Evolutionary conservation across 2,888 invertebrate species (phyloP), one percentile per base, ranked within the genome.

Genomic region (Rutpela maculata): DNA sequence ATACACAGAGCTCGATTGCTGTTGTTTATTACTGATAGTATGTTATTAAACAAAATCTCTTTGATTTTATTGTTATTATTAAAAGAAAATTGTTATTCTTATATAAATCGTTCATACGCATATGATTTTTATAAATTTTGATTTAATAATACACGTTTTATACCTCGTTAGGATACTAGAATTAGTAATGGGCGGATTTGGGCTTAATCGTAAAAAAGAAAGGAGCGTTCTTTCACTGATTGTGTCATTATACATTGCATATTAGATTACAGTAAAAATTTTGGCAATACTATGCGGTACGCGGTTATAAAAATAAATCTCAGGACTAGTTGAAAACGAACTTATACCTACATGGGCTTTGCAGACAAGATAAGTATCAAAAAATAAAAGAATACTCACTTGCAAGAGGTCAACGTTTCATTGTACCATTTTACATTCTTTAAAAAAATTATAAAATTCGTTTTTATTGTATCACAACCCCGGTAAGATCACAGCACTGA

Each of bases 391-490:
- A 69, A 69, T 71, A 73, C 74, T 74, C 73, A 79, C 81, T 80
- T 78, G 76, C 79, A 60, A 74, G 80, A 79, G 82, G 82, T 83
- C 81, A 83, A 82, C 59, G 76, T 65, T 81, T 83, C 77, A 79
- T 78, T 78, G 78, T 74, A 77, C 78, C 77, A 80, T 78, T 76
- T 78, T 77, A 77, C 76, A 80, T 74, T 66, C 68, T 74, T 77
- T 79, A 76, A 68, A 77, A 65, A 65, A 43, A 65, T 76, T 74
- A 74, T 80, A 80, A 74, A 73, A 79, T 71, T 78, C 77, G 76
- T 74, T 75, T 78, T 75, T 77, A 76, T 76, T 79, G 77, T 81
- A 82, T 83, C 82, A 83, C 83, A 83, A 83, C 81, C 74, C 79
- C 69, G 74, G 59, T 72, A 76, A 80, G 70, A 83, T 83, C 83